Evolutionary conservation across 1,140 invertebrate species (phyloP).

Genomic region (Euwallacea similis): DNA sequence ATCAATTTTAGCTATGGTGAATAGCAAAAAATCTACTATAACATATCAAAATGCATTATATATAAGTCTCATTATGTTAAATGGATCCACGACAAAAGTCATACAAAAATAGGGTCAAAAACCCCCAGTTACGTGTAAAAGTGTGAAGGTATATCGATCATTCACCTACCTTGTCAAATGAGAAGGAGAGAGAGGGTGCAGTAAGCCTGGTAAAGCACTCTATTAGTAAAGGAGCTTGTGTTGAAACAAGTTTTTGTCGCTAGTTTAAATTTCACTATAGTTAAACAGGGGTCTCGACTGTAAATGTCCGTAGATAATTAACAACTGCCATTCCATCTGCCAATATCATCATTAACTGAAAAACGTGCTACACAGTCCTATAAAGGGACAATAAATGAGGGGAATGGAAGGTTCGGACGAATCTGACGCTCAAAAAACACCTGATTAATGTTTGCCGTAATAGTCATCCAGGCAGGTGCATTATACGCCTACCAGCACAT

Average conservation of each 20-base stretch:
- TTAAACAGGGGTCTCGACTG: too few species aligned
- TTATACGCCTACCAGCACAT: background rate
- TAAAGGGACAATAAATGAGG: too few species aligned
- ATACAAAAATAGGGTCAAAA: conserved; percentile 19
- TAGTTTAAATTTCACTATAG: too few species aligned
- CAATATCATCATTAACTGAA: background rate
- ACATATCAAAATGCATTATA: background rate
- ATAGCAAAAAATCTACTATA: too few species aligned
- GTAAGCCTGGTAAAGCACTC: conserved; percentile 5
- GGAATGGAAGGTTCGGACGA: background rate
- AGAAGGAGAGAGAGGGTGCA: conserved; percentile 5
- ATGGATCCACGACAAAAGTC: too few species aligned
- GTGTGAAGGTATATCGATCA: conserved; percentile 15
- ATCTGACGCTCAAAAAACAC: background rate
- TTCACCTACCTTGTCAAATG: conserved; percentile 16
- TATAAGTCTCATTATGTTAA: background rate
- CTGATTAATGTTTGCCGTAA: background rate
- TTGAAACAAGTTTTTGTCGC: too few species aligned
- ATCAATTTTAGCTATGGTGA: too few species aligned
- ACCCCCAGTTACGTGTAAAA: background rate
- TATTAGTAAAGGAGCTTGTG: background rate
- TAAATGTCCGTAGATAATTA: too few species aligned
- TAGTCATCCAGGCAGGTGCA: background rate
- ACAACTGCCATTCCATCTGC: background rate
- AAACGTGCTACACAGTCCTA: background rate